Evolutionary conservation across 2,797 vertebrate genomes (phyloP).

Genomic region (Acanthurus leucopareius): DNA sequence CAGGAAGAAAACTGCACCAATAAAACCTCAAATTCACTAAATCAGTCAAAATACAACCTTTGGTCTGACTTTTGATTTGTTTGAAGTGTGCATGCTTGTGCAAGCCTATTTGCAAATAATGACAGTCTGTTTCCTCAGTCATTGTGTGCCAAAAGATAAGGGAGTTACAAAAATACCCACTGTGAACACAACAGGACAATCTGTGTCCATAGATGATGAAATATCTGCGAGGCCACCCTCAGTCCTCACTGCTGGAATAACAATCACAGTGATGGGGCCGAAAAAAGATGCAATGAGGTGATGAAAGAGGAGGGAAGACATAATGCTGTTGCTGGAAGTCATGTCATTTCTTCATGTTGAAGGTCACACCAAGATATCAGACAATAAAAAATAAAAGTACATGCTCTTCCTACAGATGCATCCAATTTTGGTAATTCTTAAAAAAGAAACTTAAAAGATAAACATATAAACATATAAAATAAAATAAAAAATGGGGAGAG

Average conservation of each 20-base stretch:
- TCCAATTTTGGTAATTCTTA: background rate
- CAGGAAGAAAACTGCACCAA: background rate
- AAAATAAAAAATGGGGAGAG: no score
- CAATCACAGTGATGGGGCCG: constrained; percentile 25
- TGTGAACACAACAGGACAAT: constrained; percentile 48
- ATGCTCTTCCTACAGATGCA: background rate
- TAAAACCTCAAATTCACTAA: background rate
- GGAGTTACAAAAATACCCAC: constrained; percentile 33
- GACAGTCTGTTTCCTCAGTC: constrained; percentile 27
- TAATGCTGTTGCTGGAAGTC: constrained; percentile 44
- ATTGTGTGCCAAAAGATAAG: constrained; percentile 11
- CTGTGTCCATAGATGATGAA: constrained; percentile 50
- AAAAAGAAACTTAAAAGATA: no score
- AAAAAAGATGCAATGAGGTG: constrained; percentile 31
- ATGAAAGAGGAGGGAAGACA: constrained; percentile 52
- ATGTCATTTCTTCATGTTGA: constrained; percentile 42
- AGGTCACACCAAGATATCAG: constrained; percentile 43
- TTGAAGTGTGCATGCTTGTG: background rate
- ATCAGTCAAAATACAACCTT: background rate
- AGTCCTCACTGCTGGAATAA: constrained; percentile 46
- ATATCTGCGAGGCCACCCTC: constrained; percentile 47
- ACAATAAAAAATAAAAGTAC: constrained; percentile 16
- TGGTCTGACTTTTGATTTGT: background rate
- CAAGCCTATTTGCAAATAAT: constrained; percentile 28
- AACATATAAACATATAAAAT: no score